Evolutionary conservation across 2,113 vertebrate genomes (phyloP).

Genomic region (Macquaria australasica): DNA sequence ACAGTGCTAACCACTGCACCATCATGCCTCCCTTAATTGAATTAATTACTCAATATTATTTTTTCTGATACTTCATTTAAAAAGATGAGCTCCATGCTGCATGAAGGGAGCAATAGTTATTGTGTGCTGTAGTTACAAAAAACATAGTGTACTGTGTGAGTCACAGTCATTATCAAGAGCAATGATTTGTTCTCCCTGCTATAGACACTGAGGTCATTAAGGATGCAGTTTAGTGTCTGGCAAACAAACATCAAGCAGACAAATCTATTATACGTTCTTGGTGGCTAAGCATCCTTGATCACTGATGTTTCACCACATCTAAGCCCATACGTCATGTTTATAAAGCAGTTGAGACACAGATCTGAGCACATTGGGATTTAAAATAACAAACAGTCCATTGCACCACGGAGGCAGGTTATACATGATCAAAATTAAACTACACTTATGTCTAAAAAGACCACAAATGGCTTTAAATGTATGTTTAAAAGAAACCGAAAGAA

Average conservation of each 20-base stretch:
- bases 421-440: background rate
- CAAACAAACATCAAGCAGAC: constrained; percentile 33
- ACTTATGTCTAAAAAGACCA: background rate
- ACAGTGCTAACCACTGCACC: too few species aligned
- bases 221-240: constrained; percentile 31
- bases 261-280: constrained; percentile 8
- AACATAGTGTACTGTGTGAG: background rate
- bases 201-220: constrained; percentile 14
- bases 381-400: background rate
- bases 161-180: background rate
- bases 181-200: background rate
- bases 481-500: background rate
- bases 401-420: background rate
- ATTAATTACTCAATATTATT: background rate
- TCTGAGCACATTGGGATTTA: background rate
- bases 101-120: background rate
- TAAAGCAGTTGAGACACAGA: background rate
- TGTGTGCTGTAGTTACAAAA: background rate
- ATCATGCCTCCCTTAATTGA: background rate
- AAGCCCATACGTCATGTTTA: constrained; percentile 1
- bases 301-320: background rate
- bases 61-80: background rate
- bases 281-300: background rate
- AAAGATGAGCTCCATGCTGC: background rate
- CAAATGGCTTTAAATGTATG: constrained; percentile 7